Percentiles rank a stretch among this genome's conserved stretches.
Evolutionary conservation across 2,888 invertebrate species (phyloP).

Genomic region (Julus scandinavius): DNA sequence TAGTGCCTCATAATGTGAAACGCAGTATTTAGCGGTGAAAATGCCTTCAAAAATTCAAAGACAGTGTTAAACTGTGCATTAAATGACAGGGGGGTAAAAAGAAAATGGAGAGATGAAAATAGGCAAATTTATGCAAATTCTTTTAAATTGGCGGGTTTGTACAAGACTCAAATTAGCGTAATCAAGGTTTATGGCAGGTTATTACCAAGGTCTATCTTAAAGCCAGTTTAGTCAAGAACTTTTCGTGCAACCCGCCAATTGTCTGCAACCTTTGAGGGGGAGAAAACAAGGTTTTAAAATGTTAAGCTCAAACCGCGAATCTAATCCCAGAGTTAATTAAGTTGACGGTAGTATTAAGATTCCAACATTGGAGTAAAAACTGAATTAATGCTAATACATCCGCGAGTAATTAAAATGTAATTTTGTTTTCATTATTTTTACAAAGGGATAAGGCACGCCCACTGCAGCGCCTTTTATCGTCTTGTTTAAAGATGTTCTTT

Average conservation of each 20-base stretch:
- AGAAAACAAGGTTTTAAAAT: not conserved
- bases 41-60: not conserved
- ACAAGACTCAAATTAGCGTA: not conserved
- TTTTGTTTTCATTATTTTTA: constrained; percentile 27
- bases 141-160: not conserved
- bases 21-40: not conserved
- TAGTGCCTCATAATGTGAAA: not conserved
- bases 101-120: not conserved
- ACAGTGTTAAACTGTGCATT: not conserved
- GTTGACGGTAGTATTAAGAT: not conserved
- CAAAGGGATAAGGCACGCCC: constrained; percentile 12
- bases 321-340: constrained; percentile 13
- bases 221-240: not conserved
- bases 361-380: not conserved
- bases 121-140: not conserved
- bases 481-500: not conserved
- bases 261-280: not conserved
- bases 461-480: not conserved
- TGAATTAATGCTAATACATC: not conserved
- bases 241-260: constrained; percentile 5
- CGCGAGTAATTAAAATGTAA: not conserved
- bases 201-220: not conserved
- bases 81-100: not conserved
- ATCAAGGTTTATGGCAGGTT: not conserved
- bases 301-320: not conserved